These are phyloP conservation scores for Trichonephila inaurata DNA, from an alignment of 1,140 invertebrate genomes.

Conservation along the genomic window DNA sequence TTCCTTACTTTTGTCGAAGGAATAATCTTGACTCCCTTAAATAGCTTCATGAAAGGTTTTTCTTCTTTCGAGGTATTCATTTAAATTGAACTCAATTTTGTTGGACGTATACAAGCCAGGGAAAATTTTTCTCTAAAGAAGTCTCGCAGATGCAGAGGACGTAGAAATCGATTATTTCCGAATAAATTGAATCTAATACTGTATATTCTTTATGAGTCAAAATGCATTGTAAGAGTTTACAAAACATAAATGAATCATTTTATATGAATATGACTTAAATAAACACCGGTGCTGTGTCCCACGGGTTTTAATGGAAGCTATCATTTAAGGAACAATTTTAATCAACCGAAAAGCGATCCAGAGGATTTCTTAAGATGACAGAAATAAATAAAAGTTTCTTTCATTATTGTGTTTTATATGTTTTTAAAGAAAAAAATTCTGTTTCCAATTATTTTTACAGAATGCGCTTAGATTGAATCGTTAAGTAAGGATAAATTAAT, in stretches of 20 bases:
- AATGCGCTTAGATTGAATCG: too few relatives aligned
- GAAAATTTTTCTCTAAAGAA: not conserved
- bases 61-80: slow-evolving; percentile 10
- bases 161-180: not conserved
- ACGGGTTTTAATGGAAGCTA: not conserved
- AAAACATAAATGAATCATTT: not conserved
- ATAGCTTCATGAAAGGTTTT: slow-evolving; percentile 13
- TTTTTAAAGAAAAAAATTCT: too few relatives aligned
- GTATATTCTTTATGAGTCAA: not conserved
- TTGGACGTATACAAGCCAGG: not conserved
- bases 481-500: too few relatives aligned
- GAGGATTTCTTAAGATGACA: not conserved
- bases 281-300: not conserved
- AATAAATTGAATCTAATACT: not conserved
- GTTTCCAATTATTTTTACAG: too few relatives aligned
- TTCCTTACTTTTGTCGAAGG: not conserved
- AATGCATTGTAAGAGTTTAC: not conserved
- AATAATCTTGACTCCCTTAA: slow-evolving; percentile 50
- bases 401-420: too few relatives aligned
- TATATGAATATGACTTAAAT: not conserved
- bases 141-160: not conserved
- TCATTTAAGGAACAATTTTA: not conserved
- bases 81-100: slow-evolving; percentile 42
- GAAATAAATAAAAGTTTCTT: too few relatives aligned
- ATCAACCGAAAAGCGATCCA: not conserved